Evolutionary conservation across 2,113 vertebrate species (phyloP).

Genomic region (Hemichromis elongatus): DNA sequence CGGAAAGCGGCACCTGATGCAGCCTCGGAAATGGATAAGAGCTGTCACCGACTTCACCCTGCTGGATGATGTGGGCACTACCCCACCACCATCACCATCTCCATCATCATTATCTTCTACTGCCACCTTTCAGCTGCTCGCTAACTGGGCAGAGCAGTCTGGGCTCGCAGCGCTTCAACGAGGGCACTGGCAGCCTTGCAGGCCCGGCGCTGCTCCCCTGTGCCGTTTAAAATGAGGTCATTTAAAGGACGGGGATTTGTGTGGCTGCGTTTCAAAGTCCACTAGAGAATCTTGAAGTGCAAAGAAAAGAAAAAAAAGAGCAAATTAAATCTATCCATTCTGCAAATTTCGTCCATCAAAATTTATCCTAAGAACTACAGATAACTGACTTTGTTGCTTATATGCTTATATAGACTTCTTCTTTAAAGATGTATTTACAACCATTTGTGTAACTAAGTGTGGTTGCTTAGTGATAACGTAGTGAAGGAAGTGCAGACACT

Average conservation of each 20-base stretch:
- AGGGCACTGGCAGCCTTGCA: background rate
- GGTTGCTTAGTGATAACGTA: conserved; percentile 13
- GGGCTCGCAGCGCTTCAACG: background rate
- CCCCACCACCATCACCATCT: background rate
- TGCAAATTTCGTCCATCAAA: background rate
- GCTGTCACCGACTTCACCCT: conserved; percentile 30
- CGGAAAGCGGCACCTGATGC: conserved; percentile 43
- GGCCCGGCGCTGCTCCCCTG: conserved; percentile 2
- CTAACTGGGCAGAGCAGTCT: background rate
- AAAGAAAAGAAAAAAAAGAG: background rate
- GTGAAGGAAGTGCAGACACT: background rate
- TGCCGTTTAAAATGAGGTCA: conserved; percentile 47
- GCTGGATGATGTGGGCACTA: conserved; percentile 28
- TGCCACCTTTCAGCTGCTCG: conserved; percentile 41
- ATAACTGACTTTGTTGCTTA: background rate
- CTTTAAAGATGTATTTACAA: background rate
- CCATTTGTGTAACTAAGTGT: background rate
- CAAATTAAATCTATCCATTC: background rate
- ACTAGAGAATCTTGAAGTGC: background rate
- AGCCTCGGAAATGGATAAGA: conserved; percentile 8
- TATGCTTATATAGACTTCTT: background rate
- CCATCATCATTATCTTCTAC: conserved; percentile 34
- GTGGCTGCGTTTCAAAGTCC: conserved; percentile 25
- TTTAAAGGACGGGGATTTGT: conserved; percentile 47
- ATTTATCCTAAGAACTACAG: background rate